Evolutionary conservation across 2,888 invertebrate species (phyloP), one percentile per base, ranked within the genome.

Genomic region (Pseudeuparius sepicola): DNA sequence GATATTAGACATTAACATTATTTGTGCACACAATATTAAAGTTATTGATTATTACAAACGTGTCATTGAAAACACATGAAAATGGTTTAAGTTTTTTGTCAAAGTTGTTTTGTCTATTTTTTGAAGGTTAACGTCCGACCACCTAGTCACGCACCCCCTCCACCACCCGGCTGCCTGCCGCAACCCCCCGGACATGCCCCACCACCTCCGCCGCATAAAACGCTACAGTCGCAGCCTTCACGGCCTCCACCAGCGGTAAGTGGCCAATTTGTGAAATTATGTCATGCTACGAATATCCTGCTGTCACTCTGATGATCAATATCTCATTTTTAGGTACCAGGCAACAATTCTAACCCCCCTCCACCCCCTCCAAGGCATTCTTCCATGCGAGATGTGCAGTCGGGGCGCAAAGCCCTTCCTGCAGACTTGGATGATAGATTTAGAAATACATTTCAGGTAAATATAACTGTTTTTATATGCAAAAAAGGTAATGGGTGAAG

Each of bases 361-460:
- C 71, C 73, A 10, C 76, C 76, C 4, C 78, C 78, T 0, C 69
- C 70, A 4, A 65, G 77, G 37, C 69, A 71, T 47, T 75, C 76
- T 1, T 78, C 78, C 2, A 75, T 75, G 65, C 63, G 74, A 38
- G 63, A 61, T 41, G 55, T 51, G 10, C 49, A 46, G n/a, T 36
- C 37, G 4, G 40, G 42, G 14, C 30, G 40, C 20, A 36, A 41
- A 27, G 32, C 38, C 16, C 24, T 12, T 2, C 42, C 48, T 0
- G 52, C 60, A 3, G 83, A 84, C 51, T 66, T 85, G 47, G 84
- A 84, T 48, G 63, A 69, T 17, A 70, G 78, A 39, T 85, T 78
- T 61, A n/a, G n/a, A n/a, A n/a, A n/a, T n/a, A n/a, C n/a, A n/a
- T n/a, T n/a, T n/a, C n/a, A n/a, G n/a, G n/a, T n/a, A n/a, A n/a